A percentile compares a stretch with the other conserved stretches of the same genome.
These are phyloP conservation scores for Gymnorhina tibicen DNA, from an alignment of 2,113 vertebrate genomes.

Conservation along the genomic window DNA sequence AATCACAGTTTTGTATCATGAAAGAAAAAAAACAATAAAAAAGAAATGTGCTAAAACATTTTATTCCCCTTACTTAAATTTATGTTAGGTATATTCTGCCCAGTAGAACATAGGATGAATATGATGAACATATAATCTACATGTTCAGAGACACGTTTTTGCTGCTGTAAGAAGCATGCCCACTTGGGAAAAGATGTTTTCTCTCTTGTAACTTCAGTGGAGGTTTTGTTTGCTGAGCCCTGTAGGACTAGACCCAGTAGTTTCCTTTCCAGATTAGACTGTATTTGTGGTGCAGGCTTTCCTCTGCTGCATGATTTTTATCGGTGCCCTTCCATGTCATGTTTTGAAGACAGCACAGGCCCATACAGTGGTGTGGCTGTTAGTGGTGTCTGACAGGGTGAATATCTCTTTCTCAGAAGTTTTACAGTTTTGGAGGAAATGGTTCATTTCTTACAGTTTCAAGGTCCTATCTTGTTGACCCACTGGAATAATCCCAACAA, in stretches of 20 bases:
- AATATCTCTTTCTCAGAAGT: background rate
- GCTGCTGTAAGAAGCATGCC: background rate
- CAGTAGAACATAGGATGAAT: background rate
- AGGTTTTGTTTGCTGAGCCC: background rate
- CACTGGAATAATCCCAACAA: background rate
- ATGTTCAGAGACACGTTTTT: background rate
- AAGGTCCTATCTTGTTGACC: background rate
- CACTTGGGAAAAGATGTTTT: background rate
- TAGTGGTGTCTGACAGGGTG: background rate
- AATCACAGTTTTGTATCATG: background rate
- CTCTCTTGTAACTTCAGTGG: background rate
- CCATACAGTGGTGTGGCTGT: background rate
- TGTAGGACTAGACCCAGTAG: background rate
- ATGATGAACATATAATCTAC: background rate
- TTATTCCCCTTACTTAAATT: background rate
- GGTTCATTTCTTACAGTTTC: background rate
- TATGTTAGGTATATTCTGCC: background rate
- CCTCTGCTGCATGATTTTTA: background rate
- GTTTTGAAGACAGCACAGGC: background rate
- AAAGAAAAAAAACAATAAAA: background rate
- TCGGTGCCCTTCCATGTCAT: background rate
- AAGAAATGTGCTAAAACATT: background rate
- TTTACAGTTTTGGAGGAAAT: background rate
- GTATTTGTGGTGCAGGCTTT: background rate
- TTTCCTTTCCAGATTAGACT: background rate